Base-by-base conservation (phyloP, 2,888 invertebrate species). In the Ophioninae sp. region DNA sequence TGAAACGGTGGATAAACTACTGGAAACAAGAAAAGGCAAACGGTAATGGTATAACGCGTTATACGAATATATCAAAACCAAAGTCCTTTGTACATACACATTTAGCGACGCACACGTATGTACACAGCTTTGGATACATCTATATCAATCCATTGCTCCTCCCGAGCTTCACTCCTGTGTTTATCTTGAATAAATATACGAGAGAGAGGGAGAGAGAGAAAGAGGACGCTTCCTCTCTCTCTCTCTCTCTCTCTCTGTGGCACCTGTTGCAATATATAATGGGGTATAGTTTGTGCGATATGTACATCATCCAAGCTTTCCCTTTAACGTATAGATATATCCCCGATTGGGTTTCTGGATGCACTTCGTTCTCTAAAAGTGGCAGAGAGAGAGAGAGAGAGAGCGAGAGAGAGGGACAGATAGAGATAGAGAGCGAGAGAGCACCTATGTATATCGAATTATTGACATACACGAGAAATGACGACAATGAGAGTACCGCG, bases 231-330 rank as follows among this genome's bases (percentile, higher is more conserved):
- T 50, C 50, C 50, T 50, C 50, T n/a, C n/a, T n/a, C n/a, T n/a
- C n/a, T n/a, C n/a, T n/a, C n/a, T 8, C 44, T 44, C 44, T 44
- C 77, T 73, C 62, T 56, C 79, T 79, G 79, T 84, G 86, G 86
- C 86, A 87, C 86, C 85, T 87, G 86, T 87, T 87, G 86, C 83
- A 69, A 81, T 76, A 86, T 84, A 81, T 80, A 86, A 82, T 79
- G 82, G 82, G 68, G 80, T 79, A 77, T 62, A 76, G 76, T 64
- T 70, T 65, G 65, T 77, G 61, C 57, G 44, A 70, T 74, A 67
- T 73, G 73, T 64, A 77, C 67, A 81, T 77, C 70, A 50, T 21
- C 70, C 64, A 78, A 78, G 78, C 78, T 78, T 64, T 78, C 17
- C 61, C 70, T 64, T 10, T 17, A 50, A 78, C 62, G 62, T 57